These are phyloP conservation scores for Cheumatopsyche charites DNA, from an alignment of 1,140 invertebrate species.

Conservation along the genomic window DNA sequence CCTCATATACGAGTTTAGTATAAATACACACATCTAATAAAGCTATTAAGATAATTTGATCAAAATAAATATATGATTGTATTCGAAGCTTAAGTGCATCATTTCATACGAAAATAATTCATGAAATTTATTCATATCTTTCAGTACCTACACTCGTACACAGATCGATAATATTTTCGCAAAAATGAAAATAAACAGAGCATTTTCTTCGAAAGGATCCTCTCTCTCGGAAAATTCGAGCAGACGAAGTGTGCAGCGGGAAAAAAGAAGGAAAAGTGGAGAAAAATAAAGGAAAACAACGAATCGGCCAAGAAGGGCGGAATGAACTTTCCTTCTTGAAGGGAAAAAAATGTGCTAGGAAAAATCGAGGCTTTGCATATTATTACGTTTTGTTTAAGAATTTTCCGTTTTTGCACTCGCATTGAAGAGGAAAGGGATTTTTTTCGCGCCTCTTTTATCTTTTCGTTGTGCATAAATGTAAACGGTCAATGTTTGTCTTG, in stretches of 20 bases:
- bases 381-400: conserved; percentile 33
- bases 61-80: too few species aligned
- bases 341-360: neutral
- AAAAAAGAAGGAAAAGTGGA: conserved; percentile 1
- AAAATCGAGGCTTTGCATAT: conserved; percentile 31
- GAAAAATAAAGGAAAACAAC: conserved; percentile 4
- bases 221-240: conserved; percentile 21
- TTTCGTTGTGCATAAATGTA: neutral
- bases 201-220: neutral
- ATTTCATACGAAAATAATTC: too few species aligned
- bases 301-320: neutral
- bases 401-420: conserved; percentile 20
- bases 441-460: neutral
- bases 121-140: too few species aligned
- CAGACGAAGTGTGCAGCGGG: conserved; percentile 18
- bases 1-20: too few species aligned
- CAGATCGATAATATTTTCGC: conserved; percentile 18
- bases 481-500: too few species aligned
- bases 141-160: too few species aligned
- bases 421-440: conserved; percentile 13
- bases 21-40: too few species aligned
- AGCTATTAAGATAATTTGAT: too few species aligned
- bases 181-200: conserved; percentile 25
- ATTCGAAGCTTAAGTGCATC: too few species aligned
- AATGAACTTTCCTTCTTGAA: conserved; percentile 1